phyloP scores from a whole-genome alignment of 23 tunicate genomes.

The Styela plicata region DNA sequence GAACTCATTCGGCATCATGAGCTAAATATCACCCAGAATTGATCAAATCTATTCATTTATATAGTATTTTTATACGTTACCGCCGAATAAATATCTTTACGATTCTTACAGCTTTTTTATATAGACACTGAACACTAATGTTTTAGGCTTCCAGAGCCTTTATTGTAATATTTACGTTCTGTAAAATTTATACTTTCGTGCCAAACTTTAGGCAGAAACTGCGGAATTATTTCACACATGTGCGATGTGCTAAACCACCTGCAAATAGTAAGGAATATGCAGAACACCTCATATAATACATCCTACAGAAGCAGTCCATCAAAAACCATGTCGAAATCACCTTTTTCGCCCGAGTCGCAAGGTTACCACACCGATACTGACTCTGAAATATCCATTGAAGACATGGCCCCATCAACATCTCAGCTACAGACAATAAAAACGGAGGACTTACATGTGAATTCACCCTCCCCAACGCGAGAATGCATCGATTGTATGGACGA shows the following conservation, averaged over 20 bases:
- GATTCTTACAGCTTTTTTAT: no score
- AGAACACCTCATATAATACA: background rate
- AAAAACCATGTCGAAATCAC: slow-evolving; percentile 21
- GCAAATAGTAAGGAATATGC: background rate
- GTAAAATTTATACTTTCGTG: background rate
- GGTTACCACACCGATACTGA: slow-evolving; percentile 73
- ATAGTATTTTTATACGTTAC: no score
- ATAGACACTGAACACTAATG: no score
- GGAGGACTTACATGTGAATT: slow-evolving; percentile 31
- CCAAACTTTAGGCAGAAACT: background rate
- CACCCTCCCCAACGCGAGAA: slow-evolving; percentile 86
- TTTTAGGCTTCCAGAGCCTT: no score
- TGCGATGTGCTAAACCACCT: background rate
- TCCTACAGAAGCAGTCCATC: background rate
- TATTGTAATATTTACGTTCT: no score
- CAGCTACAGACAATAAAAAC: slow-evolving; percentile 1
- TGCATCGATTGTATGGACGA: slow-evolving; percentile 37
- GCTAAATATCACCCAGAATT: no score
- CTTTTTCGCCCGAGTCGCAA: slow-evolving; percentile 74
- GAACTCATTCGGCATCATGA: no score
- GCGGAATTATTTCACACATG: background rate
- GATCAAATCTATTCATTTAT: no score
- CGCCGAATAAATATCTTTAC: no score
- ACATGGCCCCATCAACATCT: background rate
- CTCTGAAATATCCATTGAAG: slow-evolving; percentile 40